These are phyloP conservation scores for Styela clava DNA, from an alignment of 23 tunicate species.

Conservation along the genomic window DNA sequence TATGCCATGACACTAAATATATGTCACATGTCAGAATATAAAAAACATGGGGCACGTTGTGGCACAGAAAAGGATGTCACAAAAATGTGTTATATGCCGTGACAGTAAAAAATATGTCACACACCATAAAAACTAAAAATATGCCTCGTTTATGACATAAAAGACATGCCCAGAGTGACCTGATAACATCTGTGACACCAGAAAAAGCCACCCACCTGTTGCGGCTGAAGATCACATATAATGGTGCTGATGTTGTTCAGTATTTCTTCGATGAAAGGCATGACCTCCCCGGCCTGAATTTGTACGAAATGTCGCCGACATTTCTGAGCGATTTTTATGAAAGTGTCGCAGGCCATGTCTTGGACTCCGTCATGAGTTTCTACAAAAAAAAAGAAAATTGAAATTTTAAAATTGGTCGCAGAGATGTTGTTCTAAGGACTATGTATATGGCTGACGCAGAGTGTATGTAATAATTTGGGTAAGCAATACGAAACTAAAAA, in stretches of 20 bases:
- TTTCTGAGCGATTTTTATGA: constrained; percentile 98
- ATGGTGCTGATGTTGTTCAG: constrained; percentile 82
- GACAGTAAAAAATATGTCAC: too few species aligned
- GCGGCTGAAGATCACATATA: constrained; percentile 99
- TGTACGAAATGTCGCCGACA: constrained; percentile 96
- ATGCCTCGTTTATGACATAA: too few species aligned
- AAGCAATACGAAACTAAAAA: too few species aligned
- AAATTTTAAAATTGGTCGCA: neutral
- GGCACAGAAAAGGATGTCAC: too few species aligned
- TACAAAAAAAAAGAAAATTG: constrained; percentile 9
- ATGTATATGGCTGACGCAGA: too few species aligned
- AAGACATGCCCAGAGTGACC: too few species aligned
- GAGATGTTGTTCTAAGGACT: too few species aligned
- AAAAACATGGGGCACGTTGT: too few species aligned
- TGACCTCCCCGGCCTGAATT: constrained; percentile 96
- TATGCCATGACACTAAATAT: neutral
- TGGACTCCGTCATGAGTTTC: constrained; percentile 99
- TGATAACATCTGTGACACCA: neutral
- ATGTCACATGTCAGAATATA: neutral
- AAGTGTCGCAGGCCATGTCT: constrained; percentile 99
- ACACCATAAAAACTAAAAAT: too few species aligned
- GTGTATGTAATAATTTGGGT: too few species aligned
- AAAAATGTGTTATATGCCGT: too few species aligned
- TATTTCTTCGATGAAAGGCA: constrained; percentile 99
- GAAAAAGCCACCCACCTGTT: constrained; percentile 55